Evolutionary conservation across 1,140 invertebrate genomes (phyloP), one percentile per base, ranked within the genome.

Genomic region (Drosophila guanche): DNA sequence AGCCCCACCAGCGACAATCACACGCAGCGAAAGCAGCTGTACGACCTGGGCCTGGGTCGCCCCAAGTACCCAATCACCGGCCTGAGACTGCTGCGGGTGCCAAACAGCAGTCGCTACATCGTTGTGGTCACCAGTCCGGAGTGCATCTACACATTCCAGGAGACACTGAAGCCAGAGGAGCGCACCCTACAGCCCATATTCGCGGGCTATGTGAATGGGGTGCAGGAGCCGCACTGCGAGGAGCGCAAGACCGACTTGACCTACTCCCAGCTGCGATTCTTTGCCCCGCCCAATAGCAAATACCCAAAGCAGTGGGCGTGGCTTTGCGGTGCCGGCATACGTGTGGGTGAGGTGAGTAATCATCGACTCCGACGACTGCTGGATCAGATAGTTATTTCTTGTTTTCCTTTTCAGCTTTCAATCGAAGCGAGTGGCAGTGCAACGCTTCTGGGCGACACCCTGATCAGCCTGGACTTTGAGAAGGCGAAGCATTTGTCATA

Each of bases 21-120:
- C 85, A 95, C 97, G 85, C 96, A 98, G 92, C 96, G 96, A 93
- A 97, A 96, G 93, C 97, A 98, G 94, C 94, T 98, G 40, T 98
- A 97, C 89, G 97, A 97, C 90, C 94, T 98, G 63, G 96, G 96
- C 7, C 95, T 95, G 92, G 94, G 94, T 0, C 85, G 91, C 5
- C 92, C 92, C 45, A 94, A 95, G 47, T 95, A 94, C 50, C 94
- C 96, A 1, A 96, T 99, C 37, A 98, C 96, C 45, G 97, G 96
- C 0, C 92, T 99, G 45, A 95, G 97, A 88, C 97, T 97, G 90
- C 95, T 96, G 79, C 94, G 95, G 86, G 91, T 96, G 40, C 93
- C 94, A 4, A 94, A 94, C 69, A 93, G 94, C 1, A 94, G 95
- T 54, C 95, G 93, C 78, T 96, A 95, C 84, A 93, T 96, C 51